These are phyloP conservation scores for Escarpia spicata DNA, from an alignment of 2,888 invertebrate species.

Conservation along the genomic window DNA sequence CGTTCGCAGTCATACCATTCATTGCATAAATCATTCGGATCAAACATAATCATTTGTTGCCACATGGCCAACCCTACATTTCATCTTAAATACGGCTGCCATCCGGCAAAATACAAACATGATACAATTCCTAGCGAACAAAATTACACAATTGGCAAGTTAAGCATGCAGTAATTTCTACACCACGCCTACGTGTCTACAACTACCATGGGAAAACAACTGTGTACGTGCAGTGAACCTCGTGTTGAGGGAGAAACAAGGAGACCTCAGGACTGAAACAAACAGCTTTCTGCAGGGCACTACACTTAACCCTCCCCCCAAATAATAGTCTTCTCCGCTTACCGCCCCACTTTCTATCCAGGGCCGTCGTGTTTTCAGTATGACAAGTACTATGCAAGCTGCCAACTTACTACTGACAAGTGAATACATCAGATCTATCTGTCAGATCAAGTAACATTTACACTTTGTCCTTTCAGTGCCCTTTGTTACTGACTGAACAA, in stretches of 20 bases:
- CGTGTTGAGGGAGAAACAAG: neutral
- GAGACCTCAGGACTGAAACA: neutral
- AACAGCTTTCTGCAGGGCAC: neutral
- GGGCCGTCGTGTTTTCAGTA: neutral
- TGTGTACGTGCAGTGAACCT: neutral
- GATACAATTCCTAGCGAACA: neutral
- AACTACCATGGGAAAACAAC: neutral
- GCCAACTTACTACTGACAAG: neutral
- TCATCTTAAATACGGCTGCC: neutral
- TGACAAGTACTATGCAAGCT: neutral
- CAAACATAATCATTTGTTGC: neutral
- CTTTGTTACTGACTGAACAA: neutral
- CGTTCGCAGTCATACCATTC: neutral
- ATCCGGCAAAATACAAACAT: neutral
- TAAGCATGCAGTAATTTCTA: slow-evolving; percentile 12
- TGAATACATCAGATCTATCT: neutral
- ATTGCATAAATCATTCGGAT: slow-evolving; percentile 12
- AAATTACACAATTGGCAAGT: slow-evolving; percentile 1
- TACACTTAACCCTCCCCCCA: neutral
- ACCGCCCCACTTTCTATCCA: neutral
- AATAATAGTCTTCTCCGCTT: neutral
- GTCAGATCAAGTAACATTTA: neutral
- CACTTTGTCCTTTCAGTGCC: neutral
- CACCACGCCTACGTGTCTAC: neutral
- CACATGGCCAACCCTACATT: neutral